Evolutionary conservation across 2,113 vertebrate genomes (phyloP), one percentile per base, ranked within the genome.

Genomic region (Halcyon malimbica): DNA sequence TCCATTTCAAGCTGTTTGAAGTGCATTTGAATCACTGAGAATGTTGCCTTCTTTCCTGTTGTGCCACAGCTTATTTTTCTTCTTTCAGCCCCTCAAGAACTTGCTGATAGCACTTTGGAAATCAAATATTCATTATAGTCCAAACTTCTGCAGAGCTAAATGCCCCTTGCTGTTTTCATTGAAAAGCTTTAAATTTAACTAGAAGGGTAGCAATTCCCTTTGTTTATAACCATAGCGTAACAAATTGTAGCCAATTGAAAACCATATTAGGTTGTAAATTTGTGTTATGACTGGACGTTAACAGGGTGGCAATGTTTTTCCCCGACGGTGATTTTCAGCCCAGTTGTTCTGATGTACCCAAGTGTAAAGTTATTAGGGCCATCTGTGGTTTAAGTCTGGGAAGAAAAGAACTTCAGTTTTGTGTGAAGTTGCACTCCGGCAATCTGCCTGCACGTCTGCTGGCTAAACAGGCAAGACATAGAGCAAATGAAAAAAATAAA

Each of bases 221-320:
- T 94, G 90, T 95, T 95, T 93, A 42, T 82, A 90, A 67, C 76
- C 74, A 70, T 1, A 51, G 89, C 57, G 8, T 81, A 94, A 91
- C 94, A 94, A 96, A 96, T 94, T 87, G 92, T 67, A 89, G 82
- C 87, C 94, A 94, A 73, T 77, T 95, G 96, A 89, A 95, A 91
- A 93, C 78, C 46, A 39, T 68, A 95, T 93, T 83, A 93, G 82
- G 69, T 21, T 93, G 95, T 94, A 95, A 91, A 96, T 96, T 95
- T 95, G 84, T 90, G 19, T 94, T 93, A 95, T 93, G 96, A 89
- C 60, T 95, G 93, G 80, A 57, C 26, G 3, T 89, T 94, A 90
- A 73, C 29, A 89, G 86, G 81, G 86, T 75, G 81, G 86, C 86
- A 56, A 5, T 83, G 89, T 44, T 91, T 87, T 70, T 65, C 75